phyloP scores from a whole-genome alignment of 2,113 vertebrate genomes.

The Microtus richardsoni region DNA sequence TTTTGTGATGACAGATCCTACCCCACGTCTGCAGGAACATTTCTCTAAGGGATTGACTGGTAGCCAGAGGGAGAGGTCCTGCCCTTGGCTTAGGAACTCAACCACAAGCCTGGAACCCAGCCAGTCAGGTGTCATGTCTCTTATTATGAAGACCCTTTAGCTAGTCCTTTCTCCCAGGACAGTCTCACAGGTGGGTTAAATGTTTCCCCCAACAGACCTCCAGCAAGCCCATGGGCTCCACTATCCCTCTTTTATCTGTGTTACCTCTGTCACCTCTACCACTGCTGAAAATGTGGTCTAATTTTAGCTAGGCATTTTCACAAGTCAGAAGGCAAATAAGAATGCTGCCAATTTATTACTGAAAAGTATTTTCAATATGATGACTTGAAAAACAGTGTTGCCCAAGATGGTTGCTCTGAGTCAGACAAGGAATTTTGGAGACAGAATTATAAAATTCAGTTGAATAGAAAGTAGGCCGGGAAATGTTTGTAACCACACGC shows the following conservation, averaged over 20 bases:
- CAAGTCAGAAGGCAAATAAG: slow-evolving; percentile 5
- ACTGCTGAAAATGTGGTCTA: not conserved
- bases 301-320: slow-evolving; percentile 34
- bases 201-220: not conserved
- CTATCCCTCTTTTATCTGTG: not conserved
- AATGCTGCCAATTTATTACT: not conserved
- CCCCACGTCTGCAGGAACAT: not conserved
- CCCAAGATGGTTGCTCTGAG: not conserved
- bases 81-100: not conserved
- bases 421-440: not conserved
- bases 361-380: not conserved
- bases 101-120: not conserved
- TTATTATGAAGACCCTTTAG: not conserved
- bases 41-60: not conserved
- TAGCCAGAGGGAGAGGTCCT: not conserved
- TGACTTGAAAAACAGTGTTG: not conserved
- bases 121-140: accelerated
- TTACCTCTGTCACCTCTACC: not conserved
- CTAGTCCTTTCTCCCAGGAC: not conserved
- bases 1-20: not conserved
- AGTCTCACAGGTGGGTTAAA: not conserved
- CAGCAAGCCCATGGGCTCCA: not conserved
- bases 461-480: not conserved
- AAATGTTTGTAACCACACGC: not conserved
- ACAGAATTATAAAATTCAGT: not conserved